Evolutionary conservation across 35 echinoderm and acorn worm species (phyloP).

Genomic region (Eucidaris tribuloides): DNA sequence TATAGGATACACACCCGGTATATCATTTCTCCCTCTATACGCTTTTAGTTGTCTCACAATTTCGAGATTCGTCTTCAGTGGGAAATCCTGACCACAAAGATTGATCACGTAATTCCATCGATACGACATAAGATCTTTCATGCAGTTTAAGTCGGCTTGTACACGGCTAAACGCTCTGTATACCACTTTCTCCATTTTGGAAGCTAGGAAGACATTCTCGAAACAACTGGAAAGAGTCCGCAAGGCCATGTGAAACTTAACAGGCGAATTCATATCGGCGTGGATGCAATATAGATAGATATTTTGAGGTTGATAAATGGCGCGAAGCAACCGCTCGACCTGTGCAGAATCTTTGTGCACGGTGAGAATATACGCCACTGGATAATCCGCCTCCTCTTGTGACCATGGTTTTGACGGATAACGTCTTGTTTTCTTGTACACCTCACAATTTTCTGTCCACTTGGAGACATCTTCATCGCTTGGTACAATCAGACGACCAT

Average conservation of each 20-base stretch:
- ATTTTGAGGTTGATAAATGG: slow-evolving; percentile 62
- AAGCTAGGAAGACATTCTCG: slow-evolving; percentile 42
- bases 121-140: slow-evolving; percentile 13
- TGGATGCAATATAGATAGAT: slow-evolving; percentile 69
- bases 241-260: slow-evolving; percentile 15
- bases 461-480: neutral
- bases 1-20: neutral
- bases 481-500: neutral
- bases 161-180: slow-evolving; percentile 8
- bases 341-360: slow-evolving; percentile 36
- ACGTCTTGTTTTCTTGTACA: slow-evolving; percentile 2
- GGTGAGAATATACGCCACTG: slow-evolving; percentile 41
- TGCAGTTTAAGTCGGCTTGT: slow-evolving; percentile 36
- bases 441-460: slow-evolving; percentile 7
- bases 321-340: slow-evolving; percentile 39
- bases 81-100: slow-evolving; percentile 67
- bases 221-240: slow-evolving; percentile 20
- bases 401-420: slow-evolving; percentile 16
- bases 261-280: slow-evolving; percentile 22
- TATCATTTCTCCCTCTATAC: slow-evolving; percentile 4
- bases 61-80: slow-evolving; percentile 63
- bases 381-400: slow-evolving; percentile 27
- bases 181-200: slow-evolving; percentile 18
- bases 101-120: slow-evolving; percentile 64
- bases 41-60: slow-evolving; percentile 36